Conservation (phyloP, 2,888 invertebrate species). For the Zaprionus obscuricornis region DNA sequence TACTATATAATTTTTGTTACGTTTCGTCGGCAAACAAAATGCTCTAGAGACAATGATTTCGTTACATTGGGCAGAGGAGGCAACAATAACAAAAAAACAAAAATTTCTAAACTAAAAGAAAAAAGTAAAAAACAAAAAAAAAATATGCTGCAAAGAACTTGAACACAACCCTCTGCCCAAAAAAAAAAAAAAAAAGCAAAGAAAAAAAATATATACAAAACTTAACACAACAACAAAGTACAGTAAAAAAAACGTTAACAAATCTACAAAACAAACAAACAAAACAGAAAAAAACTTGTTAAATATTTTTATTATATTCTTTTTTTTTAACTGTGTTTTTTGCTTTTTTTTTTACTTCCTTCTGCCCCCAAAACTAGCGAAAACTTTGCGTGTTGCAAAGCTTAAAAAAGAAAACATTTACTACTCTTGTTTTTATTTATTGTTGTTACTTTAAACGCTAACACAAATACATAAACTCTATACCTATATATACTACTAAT, state of each 20-base stretch:
- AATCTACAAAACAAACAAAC: slow-evolving; percentile 27
- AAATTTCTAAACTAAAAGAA: slow-evolving; percentile 8
- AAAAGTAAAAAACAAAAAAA: no score
- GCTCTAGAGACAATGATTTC: slow-evolving; percentile 79
- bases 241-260: slow-evolving; percentile 40
- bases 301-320: slow-evolving; percentile 14
- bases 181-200: slow-evolving; percentile 18
- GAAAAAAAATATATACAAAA: slow-evolving; percentile 15
- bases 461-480: no score
- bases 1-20: slow-evolving; percentile 14
- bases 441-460: no score
- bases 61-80: slow-evolving; percentile 50
- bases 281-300: slow-evolving; percentile 21
- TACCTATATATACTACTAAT: no score
- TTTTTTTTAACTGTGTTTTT: slow-evolving; percentile 1
- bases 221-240: slow-evolving; percentile 16
- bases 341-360: slow-evolving; percentile 8
- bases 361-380: no score
- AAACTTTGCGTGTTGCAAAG: slow-evolving; percentile 28
- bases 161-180: slow-evolving; percentile 27
- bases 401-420: no score
- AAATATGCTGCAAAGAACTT: no score
- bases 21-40: slow-evolving; percentile 70
- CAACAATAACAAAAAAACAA: slow-evolving; percentile 11
- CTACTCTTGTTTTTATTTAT: slow-evolving; percentile 3